These are phyloP conservation scores for Morpho helenor DNA, from an alignment of 2,888 invertebrate species.

Conservation along the genomic window DNA sequence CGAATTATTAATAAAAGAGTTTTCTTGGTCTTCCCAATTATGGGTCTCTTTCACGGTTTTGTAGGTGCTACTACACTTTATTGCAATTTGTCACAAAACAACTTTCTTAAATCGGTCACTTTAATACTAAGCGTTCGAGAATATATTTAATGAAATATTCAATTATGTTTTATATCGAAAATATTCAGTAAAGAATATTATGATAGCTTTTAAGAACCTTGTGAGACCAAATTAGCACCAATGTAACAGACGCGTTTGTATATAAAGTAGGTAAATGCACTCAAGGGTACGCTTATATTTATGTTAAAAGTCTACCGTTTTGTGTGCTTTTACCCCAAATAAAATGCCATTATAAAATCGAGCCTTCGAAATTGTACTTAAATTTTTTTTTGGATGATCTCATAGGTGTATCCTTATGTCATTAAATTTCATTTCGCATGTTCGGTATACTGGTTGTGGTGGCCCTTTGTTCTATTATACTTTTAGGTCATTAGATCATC, in stretches of 20 bases:
- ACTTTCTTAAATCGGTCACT: no score
- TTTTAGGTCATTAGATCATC: conserved; percentile 48
- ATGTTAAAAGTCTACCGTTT: conserved; percentile 6
- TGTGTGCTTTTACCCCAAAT: conserved; percentile 9
- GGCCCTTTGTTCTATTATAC: conserved; percentile 34
- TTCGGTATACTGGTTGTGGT: conserved; percentile 36
- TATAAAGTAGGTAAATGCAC: conserved; percentile 8
- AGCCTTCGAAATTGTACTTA: conserved; percentile 47
- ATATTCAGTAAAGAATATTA: background rate
- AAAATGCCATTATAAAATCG: conserved; percentile 18
- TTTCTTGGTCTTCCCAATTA: no score
- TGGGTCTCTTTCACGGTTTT: no score
- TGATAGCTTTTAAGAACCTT: background rate
- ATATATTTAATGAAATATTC: background rate
- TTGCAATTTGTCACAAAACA: no score
- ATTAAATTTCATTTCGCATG: conserved; percentile 22
- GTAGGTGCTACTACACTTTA: no score
- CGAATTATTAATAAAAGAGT: no score
- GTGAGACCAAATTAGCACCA: conserved; percentile 1
- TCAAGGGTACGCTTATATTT: conserved; percentile 10
- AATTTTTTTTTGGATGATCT: conserved; percentile 66
- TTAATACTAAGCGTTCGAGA: no score
- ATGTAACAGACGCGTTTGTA: conserved; percentile 10
- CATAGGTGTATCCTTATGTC: conserved; percentile 42
- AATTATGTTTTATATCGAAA: background rate